These are phyloP conservation scores for Drosophila mimica DNA, from an alignment of 2,888 invertebrate species.

Conservation along the genomic window DNA sequence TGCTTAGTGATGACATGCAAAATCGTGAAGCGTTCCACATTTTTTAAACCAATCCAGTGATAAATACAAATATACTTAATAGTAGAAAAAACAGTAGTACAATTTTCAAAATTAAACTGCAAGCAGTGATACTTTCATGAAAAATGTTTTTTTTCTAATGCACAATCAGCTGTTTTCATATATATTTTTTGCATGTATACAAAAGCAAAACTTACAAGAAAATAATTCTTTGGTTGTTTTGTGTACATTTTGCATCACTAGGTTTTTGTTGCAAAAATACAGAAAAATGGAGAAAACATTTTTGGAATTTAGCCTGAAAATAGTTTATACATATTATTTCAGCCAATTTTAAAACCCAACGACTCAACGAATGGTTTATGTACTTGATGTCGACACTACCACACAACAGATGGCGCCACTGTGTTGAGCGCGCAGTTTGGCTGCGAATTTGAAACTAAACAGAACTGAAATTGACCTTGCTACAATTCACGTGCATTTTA, in stretches of 20 bases:
- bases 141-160: background rate
- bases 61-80: background rate
- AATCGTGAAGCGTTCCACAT: constrained; percentile 49
- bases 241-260: background rate
- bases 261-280: background rate
- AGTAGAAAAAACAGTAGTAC: background rate
- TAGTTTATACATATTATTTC: background rate
- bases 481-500: constrained; percentile 16
- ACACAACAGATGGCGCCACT: constrained; percentile 23
- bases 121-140: background rate
- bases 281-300: background rate
- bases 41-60: constrained; percentile 5
- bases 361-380: background rate
- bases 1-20: constrained; percentile 38
- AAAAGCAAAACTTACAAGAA: background rate
- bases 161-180: too few species aligned
- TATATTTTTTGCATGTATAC: background rate
- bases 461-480: constrained; percentile 30
- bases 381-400: accelerated
- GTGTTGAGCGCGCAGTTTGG: background rate
- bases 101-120: background rate
- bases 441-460: background rate
- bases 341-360: background rate
- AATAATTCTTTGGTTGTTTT: background rate
- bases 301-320: background rate